Percentiles rank a stretch among this genome's conserved stretches.
Conservation (phyloP, 2,797 vertebrate genomes). For the Emys orbicularis region DNA sequence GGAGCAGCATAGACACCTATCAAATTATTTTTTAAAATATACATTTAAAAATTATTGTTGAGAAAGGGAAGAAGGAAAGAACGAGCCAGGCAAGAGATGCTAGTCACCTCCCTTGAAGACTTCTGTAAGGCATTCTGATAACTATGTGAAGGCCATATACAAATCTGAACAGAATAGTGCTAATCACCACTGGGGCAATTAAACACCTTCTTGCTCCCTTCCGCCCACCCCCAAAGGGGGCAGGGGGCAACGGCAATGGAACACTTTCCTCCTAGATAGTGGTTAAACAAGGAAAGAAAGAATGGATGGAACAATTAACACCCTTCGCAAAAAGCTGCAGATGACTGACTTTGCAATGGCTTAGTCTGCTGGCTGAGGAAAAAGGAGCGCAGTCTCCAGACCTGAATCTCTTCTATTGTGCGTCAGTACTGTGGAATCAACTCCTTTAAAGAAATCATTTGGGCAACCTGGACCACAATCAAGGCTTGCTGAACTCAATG, state of each 20-base stretch:
- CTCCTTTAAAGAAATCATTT: background rate
- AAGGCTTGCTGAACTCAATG: background rate
- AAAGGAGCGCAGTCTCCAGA: background rate
- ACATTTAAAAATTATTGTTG: background rate
- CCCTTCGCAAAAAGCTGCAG: background rate
- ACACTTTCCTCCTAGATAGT: background rate
- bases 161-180: background rate
- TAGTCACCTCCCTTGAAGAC: background rate
- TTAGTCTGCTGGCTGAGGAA: background rate
- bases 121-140: background rate
- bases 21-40: background rate
- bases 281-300: background rate
- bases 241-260: background rate
- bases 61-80: background rate
- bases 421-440: background rate
- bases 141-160: background rate
- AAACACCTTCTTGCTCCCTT: background rate
- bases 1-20: background rate
- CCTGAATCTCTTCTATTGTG: background rate
- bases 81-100: fast-evolving
- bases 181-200: background rate
- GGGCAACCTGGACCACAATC: background rate
- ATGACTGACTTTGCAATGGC: background rate
- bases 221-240: background rate
- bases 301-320: background rate